Base-by-base conservation (phyloP, 2,797 vertebrate genomes). In the Pseudochirops corinnae region DNA sequence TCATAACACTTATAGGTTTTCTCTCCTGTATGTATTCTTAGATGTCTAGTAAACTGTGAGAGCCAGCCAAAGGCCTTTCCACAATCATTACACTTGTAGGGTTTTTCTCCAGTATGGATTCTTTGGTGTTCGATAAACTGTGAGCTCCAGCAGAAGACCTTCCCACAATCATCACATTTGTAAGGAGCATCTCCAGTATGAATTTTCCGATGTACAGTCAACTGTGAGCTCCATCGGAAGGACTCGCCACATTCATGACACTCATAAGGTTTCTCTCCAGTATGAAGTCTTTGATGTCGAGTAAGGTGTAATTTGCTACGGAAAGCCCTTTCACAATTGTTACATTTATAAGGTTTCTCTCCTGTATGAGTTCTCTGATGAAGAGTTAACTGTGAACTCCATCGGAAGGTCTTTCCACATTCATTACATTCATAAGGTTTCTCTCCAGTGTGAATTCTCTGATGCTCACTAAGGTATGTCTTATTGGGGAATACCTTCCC, bases 1-100 rank as follows among this genome's bases (percentile, higher is more conserved):
- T 96, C 96, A 62, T 94, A 58, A 67, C 96, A 96, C 67, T 96
- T 96, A 90, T 96, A 96, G 0, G 96, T 93, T n/a, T 96, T 96
- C 60, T 94, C 90, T 90, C 96, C 96, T 62, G 91, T 96, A 90
- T 96, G 96, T 62, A 96, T 96, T 53, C 94, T 87, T 58, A 95
- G 67, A 24, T 96, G 96, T 90, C 95, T 92, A 26, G 95, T 96
- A 82, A 96, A 94, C 62, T 96, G 95, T 53, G 96, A 94, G 31
- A 94, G 87, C 60, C 95, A 95, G 92, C 95, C 95, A 90, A 96
- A 96, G 58, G 93, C 91, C 93, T 96, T 96, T 39, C 96, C 96
- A 55, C 96, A 96, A 62, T 95, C 96, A 90, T 94, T 96, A 62
- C 96, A 96, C 13, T 92, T 92, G 50, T 93, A 96, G 18, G 96